Base-by-base conservation (phyloP, 2,888 invertebrate genomes). In the Linnaemya tessellans region DNA sequence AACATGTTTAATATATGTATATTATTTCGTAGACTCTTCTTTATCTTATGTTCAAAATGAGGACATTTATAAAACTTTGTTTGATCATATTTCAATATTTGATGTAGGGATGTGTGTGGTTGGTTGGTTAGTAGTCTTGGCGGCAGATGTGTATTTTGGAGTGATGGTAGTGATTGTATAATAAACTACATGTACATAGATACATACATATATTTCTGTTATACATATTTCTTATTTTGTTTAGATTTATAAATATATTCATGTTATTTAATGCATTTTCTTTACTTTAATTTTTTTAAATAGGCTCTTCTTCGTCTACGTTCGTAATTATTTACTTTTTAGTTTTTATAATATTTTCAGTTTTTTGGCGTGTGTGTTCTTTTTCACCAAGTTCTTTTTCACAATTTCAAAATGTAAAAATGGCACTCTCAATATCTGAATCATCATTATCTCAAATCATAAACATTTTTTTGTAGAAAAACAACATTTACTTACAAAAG, bases 231-330 rank as follows among this genome's bases (percentile, higher is more conserved):
- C 43, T 78, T 38, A n/a, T 11, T 67, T 71, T 86, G 67, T 83
- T 73, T 80, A 70, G 71, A 46, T 68, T 51, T 68, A 62, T 83
- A 73, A 80, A 87, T 84, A 68, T 86, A 83, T 78, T 64, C 41
- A 30, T 30, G 15, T 38, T 85, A 58, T 65, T 84, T 86, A 74
- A 86, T 80, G 78, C 60, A 83, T 75, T 74, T 67, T 73, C 56
- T 38, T 74, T 60, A 49, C 30, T 70, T 60, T 56, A 35, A 65
- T 56, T 13, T 25, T 2, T 70, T 71, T 30, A 67, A 41, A 67
- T 49, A 18, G 30, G 43, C 30, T 80, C 51, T 20, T 20, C 4
- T 11, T 20, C 10, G 8, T 30, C n/a, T 56, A 58, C 30, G 30
- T 58, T 35, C 58, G 8, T 9, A 30, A 35, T 15, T 58, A 25